Evolutionary conservation across 1,140 invertebrate genomes (phyloP).

Genomic region (Platyura marginata): DNA sequence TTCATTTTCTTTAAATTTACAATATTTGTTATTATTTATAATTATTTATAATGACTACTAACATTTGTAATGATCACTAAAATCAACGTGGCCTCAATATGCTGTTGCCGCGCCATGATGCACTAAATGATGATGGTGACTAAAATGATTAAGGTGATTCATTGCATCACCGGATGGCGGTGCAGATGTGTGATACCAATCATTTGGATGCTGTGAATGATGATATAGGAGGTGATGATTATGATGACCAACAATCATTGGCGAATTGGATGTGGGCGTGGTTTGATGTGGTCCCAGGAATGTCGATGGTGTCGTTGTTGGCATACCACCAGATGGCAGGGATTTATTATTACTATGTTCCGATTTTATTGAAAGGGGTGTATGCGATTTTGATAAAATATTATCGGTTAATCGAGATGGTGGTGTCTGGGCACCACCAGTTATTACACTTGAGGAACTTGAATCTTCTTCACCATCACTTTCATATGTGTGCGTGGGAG

Average conservation of each 20-base stretch:
- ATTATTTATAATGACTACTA: too few species aligned
- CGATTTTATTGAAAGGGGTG: conserved; percentile 21
- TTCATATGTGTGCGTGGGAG: conserved; percentile 31
- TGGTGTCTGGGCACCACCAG: conserved; percentile 22
- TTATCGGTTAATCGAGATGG: conserved; percentile 11
- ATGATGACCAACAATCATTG: conserved; percentile 14
- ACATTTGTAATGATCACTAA: too few species aligned
- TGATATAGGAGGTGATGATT: conserved; percentile 23
- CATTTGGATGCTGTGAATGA: conserved; percentile 21
- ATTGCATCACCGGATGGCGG: conserved; percentile 44
- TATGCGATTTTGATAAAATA: conserved; percentile 26
- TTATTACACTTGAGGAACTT: conserved; percentile 27
- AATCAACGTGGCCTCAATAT: conserved; percentile 20
- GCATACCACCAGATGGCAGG: conserved; percentile 20
- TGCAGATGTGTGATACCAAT: conserved; percentile 25
- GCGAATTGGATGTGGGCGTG: conserved; percentile 5
- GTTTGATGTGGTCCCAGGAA: conserved; percentile 14
- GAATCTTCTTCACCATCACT: conserved; percentile 36
- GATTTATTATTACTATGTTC: conserved; percentile 7
- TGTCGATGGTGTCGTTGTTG: conserved; percentile 20
- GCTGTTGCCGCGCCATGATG: conserved; percentile 32
- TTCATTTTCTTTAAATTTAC: too few species aligned
- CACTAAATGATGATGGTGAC: conserved; percentile 29
- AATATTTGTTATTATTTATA: too few species aligned
- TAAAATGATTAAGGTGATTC: conserved; percentile 30